Evolutionary conservation across 1,140 invertebrate genomes (phyloP).

Genomic region (Battus philenor): DNA sequence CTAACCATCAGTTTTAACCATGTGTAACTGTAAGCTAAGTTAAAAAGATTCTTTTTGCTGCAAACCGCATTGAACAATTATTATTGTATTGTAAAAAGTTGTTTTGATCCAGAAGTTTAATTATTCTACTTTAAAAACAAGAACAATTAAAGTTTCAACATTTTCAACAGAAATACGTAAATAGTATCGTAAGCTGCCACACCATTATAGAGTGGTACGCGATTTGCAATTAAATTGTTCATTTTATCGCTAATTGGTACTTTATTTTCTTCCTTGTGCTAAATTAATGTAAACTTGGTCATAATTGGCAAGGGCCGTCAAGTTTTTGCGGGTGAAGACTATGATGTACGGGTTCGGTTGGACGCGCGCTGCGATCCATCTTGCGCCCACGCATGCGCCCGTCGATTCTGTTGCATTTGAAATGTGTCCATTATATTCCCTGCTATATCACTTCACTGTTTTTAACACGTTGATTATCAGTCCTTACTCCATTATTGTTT

Average conservation of each 20-base stretch:
- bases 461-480: no score
- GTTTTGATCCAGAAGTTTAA: no score
- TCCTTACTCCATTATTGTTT: no score
- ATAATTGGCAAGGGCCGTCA: constrained; percentile 16
- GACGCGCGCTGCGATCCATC: constrained; percentile 1
- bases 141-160: constrained; percentile 7
- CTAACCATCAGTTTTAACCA: no score
- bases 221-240: constrained; percentile 16
- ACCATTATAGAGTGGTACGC: constrained; percentile 8
- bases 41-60: no score
- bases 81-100: no score
- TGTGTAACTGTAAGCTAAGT: no score
- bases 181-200: constrained; percentile 2
- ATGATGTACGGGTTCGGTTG: constrained; percentile 3
- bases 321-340: constrained; percentile 8
- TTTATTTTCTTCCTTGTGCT: constrained; percentile 7
- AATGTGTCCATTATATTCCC: neutral
- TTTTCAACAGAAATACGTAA: constrained; percentile 2
- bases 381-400: neutral
- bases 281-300: constrained; percentile 8
- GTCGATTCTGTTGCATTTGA: neutral
- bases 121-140: no score
- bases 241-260: constrained; percentile 15
- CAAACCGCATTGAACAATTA: no score
- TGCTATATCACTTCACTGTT: no score